Conservation (phyloP, 2,888 invertebrate species). For the Seira ritae region DNA sequence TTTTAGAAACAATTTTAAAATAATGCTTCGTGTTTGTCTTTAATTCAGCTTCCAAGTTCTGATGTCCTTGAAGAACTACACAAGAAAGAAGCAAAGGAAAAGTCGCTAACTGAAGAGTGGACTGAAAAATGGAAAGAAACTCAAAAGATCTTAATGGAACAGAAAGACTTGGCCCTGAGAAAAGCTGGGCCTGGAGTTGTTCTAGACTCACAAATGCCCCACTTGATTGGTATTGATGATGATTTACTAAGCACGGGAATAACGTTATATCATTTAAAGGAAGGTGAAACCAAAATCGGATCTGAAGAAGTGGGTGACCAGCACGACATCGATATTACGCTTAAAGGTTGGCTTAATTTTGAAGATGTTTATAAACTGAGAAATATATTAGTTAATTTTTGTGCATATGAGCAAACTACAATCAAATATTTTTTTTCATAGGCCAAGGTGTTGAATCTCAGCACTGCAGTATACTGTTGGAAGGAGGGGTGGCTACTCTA, state of each 20-base stretch:
- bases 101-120: conserved; percentile 92
- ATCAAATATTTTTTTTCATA: too few relatives aligned
- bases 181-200: conserved; percentile 93
- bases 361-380: too few relatives aligned
- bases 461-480: conserved; percentile 86
- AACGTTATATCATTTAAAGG: conserved; percentile 92
- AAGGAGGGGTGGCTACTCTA: conserved; percentile 84
- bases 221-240: conserved; percentile 93
- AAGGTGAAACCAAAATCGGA: conserved; percentile 91
- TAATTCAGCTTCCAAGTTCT: conserved; percentile 74
- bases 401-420: too few relatives aligned
- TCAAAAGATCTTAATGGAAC: conserved; percentile 91
- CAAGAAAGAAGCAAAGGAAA: conserved; percentile 91
- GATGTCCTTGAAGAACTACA: conserved; percentile 87
- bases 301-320: conserved; percentile 81
- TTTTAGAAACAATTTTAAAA: not conserved
- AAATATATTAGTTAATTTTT: too few relatives aligned
- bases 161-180: conserved; percentile 88
- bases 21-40: not conserved
- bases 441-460: conserved; percentile 84
- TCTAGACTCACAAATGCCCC: conserved; percentile 92
- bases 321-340: conserved; percentile 91
- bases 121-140: conserved; percentile 95
- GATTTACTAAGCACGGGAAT: conserved; percentile 93
- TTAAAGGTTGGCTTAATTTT: too few relatives aligned